Base-by-base conservation (phyloP, 2,113 vertebrate genomes). In the Corythornis madagascariensis region DNA sequence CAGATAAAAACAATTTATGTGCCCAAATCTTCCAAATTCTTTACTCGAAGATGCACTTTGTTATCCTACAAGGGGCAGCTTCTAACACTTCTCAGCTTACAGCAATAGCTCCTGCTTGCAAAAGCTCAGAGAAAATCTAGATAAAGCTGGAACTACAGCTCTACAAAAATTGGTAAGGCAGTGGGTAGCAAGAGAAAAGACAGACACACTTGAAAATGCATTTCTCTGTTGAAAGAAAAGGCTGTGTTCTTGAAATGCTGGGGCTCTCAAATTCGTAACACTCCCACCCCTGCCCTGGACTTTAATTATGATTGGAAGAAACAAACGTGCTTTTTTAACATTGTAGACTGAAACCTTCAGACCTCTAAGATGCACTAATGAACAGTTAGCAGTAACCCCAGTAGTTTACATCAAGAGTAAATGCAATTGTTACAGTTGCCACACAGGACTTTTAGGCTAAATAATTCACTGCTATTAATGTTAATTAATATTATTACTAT, bases 1-100 rank as follows among this genome's bases (percentile, higher is more conserved):
- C 94, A 95, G 94, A 95, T 93, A 96, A 96, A 97, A 96, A 94
- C 88, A 96, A 96, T 96, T 96, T 96, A 96, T 93, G 94, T 92
- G 80, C 56, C 70, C 85, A 96, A 93, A 95, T 94, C 95, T 92
- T 96, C 93, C 79, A 91, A 90, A 97, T 96, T 96, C 92, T 93
- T 97, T 94, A 95, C 80, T 2, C 81, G 92, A 95, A 95, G 94
- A 95, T 84, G 83, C 76, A 95, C 94, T 96, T 95, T 93, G 85
- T 96, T 96, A 96, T 92, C 80, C 92, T 96, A 80, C 79, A 84
- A 86, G 73, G 73, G 63, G 93, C 76, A 90, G 80, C 85, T 43
- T 78, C 91, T 76, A 93, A 95, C 88, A 59, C 66, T 88, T 91
- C 83, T 82, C 86, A 78, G 91, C 89, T 93, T 93, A 79, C 47